Evolutionary conservation across 2,797 vertebrate genomes (phyloP).

Genomic region (Tapirus indicus): DNA sequence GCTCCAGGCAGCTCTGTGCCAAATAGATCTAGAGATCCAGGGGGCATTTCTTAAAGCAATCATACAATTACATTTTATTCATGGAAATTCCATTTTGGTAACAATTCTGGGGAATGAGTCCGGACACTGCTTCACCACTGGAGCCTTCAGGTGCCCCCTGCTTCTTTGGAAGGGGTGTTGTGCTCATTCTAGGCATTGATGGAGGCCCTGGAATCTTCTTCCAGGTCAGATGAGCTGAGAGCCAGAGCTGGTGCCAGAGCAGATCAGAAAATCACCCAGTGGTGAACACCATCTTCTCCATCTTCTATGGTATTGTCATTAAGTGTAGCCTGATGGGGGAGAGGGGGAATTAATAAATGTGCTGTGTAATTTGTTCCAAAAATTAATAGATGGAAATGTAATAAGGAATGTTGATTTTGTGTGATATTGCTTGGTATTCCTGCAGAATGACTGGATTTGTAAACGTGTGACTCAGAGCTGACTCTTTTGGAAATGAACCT

Average conservation of each 20-base stretch:
- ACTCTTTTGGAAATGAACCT: slow-evolving; percentile 16
- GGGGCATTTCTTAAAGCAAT: slow-evolving; percentile 29
- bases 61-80: neutral
- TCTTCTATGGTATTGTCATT: neutral
- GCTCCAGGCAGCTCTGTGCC: neutral
- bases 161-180: neutral
- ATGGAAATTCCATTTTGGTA: neutral
- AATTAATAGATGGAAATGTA: neutral
- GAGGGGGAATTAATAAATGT: neutral
- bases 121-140: neutral
- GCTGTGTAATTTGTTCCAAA: neutral
- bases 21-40: neutral
- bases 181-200: neutral
- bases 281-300: neutral
- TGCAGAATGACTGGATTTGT: neutral
- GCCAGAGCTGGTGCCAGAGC: neutral
- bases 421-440: neutral
- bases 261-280: neutral
- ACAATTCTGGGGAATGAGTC: neutral
- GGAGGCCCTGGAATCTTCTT: accelerated
- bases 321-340: neutral
- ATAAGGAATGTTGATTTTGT: neutral
- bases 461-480: neutral
- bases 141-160: neutral
- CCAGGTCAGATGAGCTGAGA: neutral